Conservation (phyloP, 2,888 invertebrate species). For the Dendrolimus pini region DNA sequence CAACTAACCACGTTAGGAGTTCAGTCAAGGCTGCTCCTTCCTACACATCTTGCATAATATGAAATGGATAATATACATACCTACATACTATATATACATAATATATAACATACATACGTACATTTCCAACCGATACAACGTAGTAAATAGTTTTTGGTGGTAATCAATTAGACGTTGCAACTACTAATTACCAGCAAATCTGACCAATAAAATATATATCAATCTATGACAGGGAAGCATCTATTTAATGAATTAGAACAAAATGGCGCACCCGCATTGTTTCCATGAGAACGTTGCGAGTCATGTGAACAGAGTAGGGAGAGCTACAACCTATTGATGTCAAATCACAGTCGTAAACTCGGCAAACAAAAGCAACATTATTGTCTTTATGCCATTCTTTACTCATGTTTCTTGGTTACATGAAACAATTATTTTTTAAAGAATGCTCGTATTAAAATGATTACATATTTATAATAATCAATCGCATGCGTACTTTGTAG, state of each 20-base stretch:
- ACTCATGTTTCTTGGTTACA: no score
- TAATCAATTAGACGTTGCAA: not conserved
- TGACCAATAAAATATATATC: conserved; percentile 13
- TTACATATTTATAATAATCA: not conserved
- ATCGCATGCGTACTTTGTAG: conserved; percentile 25
- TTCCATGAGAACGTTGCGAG: conserved; percentile 54
- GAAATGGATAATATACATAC: conserved; percentile 7
- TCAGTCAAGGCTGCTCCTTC: conserved; percentile 33
- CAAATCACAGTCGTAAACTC: not conserved
- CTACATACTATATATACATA: conserved; percentile 10
- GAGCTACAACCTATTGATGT: not conserved
- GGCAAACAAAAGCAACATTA: not conserved
- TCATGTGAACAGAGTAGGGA: conserved; percentile 53
- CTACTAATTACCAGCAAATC: not conserved
- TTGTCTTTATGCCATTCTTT: no score
- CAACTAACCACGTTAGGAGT: conserved; percentile 30
- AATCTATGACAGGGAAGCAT: conserved; percentile 23
- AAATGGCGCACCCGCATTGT: conserved; percentile 50
- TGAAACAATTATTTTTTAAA: no score
- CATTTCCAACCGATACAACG: not conserved
- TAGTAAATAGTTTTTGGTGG: not conserved
- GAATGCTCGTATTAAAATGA: no score
- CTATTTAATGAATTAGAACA: conserved; percentile 42
- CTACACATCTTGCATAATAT: conserved; percentile 29
- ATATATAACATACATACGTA: not conserved